phyloP scores from a whole-genome alignment of 2,888 invertebrate genomes.

The Drosophila emarginata region DNA sequence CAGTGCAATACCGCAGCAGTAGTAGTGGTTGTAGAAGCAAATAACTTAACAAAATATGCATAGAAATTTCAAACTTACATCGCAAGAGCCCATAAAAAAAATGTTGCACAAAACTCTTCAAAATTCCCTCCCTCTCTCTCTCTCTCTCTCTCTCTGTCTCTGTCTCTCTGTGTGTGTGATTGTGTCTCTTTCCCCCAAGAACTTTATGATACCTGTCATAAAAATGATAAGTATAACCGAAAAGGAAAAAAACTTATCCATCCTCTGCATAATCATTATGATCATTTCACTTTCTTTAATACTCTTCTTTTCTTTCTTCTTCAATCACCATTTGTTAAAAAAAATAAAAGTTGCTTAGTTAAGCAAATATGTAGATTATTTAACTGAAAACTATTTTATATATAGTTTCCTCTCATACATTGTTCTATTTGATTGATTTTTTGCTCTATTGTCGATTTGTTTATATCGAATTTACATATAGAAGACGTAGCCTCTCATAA shows the following conservation, averaged over 20 bases:
- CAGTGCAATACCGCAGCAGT: conserved; percentile 25
- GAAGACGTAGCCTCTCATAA: no score
- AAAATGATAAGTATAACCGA: background rate
- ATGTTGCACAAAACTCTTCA: conserved; percentile 13
- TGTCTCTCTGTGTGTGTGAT: background rate
- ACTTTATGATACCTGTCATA: background rate
- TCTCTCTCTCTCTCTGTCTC: background rate
- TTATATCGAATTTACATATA: no score
- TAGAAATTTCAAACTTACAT: conserved; percentile 73
- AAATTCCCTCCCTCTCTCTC: background rate
- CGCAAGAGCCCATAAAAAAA: conserved; percentile 55
- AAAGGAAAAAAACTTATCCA: background rate
- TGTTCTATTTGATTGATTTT: no score
- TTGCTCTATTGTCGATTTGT: no score
- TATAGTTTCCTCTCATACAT: no score
- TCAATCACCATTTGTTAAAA: no score
- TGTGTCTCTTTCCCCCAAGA: background rate
- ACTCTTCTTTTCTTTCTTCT: no score
- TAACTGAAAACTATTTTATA: no score
- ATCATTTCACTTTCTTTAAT: background rate
- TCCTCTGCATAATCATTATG: background rate
- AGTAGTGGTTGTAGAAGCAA: conserved; percentile 7
- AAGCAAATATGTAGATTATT: no score
- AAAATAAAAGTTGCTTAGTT: no score
- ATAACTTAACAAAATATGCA: conserved; percentile 67